phyloP scores from a whole-genome alignment of 2,888 invertebrate species.

The Callosobruchus maculatus region DNA sequence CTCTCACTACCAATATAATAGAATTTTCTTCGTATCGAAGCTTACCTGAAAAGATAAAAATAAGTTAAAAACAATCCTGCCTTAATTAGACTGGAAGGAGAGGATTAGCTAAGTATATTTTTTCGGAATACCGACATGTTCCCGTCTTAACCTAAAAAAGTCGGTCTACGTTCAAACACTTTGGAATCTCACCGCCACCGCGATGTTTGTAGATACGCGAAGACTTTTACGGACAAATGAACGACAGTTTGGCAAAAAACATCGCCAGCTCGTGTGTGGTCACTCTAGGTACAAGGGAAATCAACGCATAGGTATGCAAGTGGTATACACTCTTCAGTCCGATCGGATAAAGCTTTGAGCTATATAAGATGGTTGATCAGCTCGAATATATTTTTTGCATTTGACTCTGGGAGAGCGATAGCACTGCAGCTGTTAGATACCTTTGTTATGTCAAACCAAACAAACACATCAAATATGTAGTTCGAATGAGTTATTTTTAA shows the following conservation, averaged over 20 bases:
- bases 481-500: no score
- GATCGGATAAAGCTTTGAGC: background rate
- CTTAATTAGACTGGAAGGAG: background rate
- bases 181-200: background rate
- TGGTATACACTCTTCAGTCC: background rate
- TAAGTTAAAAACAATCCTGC: background rate
- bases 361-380: background rate
- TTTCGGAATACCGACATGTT: background rate
- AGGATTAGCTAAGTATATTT: background rate
- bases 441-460: no score
- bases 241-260: background rate
- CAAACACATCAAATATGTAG: no score
- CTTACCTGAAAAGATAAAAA: background rate
- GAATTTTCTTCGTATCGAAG: background rate
- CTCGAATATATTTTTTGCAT: background rate
- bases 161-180: background rate
- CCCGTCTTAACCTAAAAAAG: background rate
- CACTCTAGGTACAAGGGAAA: background rate
- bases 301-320: background rate
- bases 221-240: background rate
- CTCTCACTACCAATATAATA: no score
- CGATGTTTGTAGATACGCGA: background rate
- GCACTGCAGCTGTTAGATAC: no score
- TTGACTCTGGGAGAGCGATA: background rate
- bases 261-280: background rate